These are phyloP conservation scores for Pelodytes ibericus DNA, from an alignment of 2,797 vertebrate species.

Conservation along the genomic window DNA sequence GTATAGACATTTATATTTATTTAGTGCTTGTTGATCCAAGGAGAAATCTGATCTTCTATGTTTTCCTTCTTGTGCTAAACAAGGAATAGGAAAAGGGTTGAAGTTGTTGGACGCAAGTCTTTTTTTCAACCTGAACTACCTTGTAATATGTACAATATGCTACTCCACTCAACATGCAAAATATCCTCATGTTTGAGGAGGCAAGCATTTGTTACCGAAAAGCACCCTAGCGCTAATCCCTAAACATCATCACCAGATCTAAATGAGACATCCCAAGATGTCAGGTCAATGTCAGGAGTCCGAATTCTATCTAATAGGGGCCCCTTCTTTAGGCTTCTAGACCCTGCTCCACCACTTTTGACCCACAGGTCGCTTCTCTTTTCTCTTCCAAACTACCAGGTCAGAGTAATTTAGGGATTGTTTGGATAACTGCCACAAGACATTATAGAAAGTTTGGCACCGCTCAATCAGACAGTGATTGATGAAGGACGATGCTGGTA, in stretches of 20 bases:
- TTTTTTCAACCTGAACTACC: too few relatives aligned
- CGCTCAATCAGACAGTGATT: constrained; percentile 26
- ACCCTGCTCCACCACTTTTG: constrained; percentile 13
- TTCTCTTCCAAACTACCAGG: not conserved
- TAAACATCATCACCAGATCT: not conserved
- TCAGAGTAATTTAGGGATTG: constrained; percentile 18
- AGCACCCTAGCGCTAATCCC: not conserved
- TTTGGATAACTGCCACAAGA: constrained; percentile 30
- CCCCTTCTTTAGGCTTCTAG: not conserved
- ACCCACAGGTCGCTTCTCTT: not conserved
- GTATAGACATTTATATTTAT: too few relatives aligned
- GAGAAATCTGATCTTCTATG: too few relatives aligned
- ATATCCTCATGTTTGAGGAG: too few relatives aligned
- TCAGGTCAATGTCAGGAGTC: constrained; percentile 8
- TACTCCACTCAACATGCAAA: too few relatives aligned
- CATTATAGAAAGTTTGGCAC: constrained; percentile 4
- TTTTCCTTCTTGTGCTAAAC: too few relatives aligned
- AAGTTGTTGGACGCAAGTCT: too few relatives aligned
- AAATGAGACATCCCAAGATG: constrained; percentile 2
- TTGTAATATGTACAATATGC: too few relatives aligned
- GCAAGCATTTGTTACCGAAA: too few relatives aligned
- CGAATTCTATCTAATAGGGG: not conserved
- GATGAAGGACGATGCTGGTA: constrained; percentile 10
- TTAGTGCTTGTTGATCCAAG: too few relatives aligned
- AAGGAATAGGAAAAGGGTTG: too few relatives aligned